Evolutionary conservation across 2,888 invertebrate species (phyloP).

Genomic region (Rhopalosiphum nymphaeae): DNA sequence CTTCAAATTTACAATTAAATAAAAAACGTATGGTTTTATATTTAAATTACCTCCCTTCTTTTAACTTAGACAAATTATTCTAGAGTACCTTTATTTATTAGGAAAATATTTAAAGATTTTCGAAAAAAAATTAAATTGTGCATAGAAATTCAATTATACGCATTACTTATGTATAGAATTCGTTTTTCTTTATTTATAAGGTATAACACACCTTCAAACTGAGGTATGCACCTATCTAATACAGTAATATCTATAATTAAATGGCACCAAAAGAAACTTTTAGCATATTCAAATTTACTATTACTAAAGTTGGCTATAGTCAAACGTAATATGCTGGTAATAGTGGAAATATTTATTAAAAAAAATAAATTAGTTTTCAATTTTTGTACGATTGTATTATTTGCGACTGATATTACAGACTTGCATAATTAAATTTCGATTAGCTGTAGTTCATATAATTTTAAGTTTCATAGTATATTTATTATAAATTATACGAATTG

Average conservation of each 20-base stretch:
- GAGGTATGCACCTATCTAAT: not conserved
- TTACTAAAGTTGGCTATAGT: not conserved
- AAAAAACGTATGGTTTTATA: not conserved
- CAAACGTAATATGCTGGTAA: not conserved
- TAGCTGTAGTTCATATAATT: not conserved
- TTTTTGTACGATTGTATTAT: not conserved
- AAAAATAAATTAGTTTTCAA: constrained; percentile 42
- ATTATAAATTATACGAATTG: not conserved
- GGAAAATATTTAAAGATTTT: constrained; percentile 31
- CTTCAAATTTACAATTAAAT: constrained; percentile 3
- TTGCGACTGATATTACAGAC: not conserved
- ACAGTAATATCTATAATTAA: constrained; percentile 14
- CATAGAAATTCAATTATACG: constrained; percentile 34
- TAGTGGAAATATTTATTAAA: not conserved
- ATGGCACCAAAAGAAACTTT: constrained; percentile 12
- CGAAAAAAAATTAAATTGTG: not conserved
- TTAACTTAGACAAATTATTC: not conserved
- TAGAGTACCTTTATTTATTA: not conserved
- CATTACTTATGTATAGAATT: constrained; percentile 51
- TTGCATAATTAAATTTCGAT: not conserved
- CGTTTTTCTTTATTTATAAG: not conserved
- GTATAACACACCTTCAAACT: not conserved
- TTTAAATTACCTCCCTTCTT: not conserved
- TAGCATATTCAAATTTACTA: constrained; percentile 9
- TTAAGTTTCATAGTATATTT: not conserved